These are phyloP conservation scores for Brachylomia viminalis DNA, from an alignment of 2,888 invertebrate species.

Conservation along the genomic window DNA sequence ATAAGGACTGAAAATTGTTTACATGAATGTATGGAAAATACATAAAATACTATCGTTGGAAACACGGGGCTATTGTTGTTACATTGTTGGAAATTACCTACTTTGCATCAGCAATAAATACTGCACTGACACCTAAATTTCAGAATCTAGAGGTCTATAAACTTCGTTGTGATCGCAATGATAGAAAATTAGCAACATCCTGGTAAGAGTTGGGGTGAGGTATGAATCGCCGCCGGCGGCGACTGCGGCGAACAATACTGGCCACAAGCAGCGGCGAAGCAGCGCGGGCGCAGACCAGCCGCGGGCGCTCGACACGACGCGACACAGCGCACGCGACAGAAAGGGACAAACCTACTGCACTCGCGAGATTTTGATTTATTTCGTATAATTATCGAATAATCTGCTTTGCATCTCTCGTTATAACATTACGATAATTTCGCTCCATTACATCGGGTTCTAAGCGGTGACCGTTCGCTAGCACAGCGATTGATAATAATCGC, in stretches of 20 bases:
- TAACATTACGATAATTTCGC: slow-evolving; percentile 90
- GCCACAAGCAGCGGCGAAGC: slow-evolving; percentile 76
- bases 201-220: slow-evolving; percentile 87
- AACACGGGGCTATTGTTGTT: slow-evolving; percentile 47
- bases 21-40: slow-evolving; percentile 12
- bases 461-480: slow-evolving; percentile 89
- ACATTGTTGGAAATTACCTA: slow-evolving; percentile 63
- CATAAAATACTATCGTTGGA: slow-evolving; percentile 19
- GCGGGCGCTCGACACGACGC: slow-evolving; percentile 72
- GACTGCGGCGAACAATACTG: slow-evolving; percentile 77
- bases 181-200: slow-evolving; percentile 90
- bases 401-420: slow-evolving; percentile 90
- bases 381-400: slow-evolving; percentile 89
- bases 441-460: slow-evolving; percentile 88
- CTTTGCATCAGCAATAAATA: slow-evolving; percentile 82
- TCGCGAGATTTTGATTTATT: slow-evolving; percentile 88
- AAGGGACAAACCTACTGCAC: slow-evolving; percentile 75
- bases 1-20: neutral
- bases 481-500: slow-evolving; percentile 90
- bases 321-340: slow-evolving; percentile 69
- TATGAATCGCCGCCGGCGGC: slow-evolving; percentile 86
- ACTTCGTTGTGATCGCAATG: slow-evolving; percentile 87
- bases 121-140: slow-evolving; percentile 88
- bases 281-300: slow-evolving; percentile 78
- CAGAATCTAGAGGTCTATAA: slow-evolving; percentile 86